Conservation (phyloP, 2,888 invertebrate species). For the Plagodis pulveraria region DNA sequence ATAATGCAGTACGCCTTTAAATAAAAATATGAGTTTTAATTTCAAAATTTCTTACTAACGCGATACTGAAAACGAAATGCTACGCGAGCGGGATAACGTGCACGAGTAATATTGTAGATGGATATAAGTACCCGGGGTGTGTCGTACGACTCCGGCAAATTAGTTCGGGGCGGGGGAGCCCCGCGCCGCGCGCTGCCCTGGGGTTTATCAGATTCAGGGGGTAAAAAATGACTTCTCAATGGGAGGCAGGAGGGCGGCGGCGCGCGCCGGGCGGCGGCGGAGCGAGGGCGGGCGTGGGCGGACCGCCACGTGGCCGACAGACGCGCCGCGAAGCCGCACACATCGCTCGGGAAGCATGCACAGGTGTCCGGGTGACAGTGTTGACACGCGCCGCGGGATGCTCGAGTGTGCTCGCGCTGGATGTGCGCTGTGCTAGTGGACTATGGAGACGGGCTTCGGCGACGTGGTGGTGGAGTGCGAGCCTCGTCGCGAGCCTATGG, state of each 20-base stretch:
- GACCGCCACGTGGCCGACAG: conserved; percentile 72
- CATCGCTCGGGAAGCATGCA: conserved; percentile 54
- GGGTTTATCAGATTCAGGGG: conserved; percentile 84
- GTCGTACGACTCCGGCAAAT: conserved; percentile 83
- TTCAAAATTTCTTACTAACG: conserved; percentile 61
- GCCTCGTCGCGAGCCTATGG: conserved; percentile 61
- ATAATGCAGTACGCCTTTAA: not conserved
- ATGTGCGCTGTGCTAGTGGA: conserved; percentile 59
- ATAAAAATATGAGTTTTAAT: conserved; percentile 48
- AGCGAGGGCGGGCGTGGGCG: conserved; percentile 78
- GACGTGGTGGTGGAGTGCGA: conserved; percentile 63
- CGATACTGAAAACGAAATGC: conserved; percentile 73
- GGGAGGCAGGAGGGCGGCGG: conserved; percentile 77
- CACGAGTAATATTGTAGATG: conserved; percentile 84
- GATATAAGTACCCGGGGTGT: conserved; percentile 84
- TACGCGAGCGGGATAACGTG: conserved; percentile 82
- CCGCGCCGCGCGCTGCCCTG: conserved; percentile 59
- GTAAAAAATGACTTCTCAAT: conserved; percentile 84
- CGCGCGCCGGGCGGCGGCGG: conserved; percentile 57
- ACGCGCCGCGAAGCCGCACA: conserved; percentile 41
- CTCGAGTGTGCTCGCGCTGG: conserved; percentile 44
- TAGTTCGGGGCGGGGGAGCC: conserved; percentile 85
- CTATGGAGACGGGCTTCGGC: conserved; percentile 66
- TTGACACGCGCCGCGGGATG: conserved; percentile 55
- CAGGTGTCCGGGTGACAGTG: conserved; percentile 52